phyloP scores from a whole-genome alignment of 2,113 vertebrate genomes.

The Arenaria interpres region DNA sequence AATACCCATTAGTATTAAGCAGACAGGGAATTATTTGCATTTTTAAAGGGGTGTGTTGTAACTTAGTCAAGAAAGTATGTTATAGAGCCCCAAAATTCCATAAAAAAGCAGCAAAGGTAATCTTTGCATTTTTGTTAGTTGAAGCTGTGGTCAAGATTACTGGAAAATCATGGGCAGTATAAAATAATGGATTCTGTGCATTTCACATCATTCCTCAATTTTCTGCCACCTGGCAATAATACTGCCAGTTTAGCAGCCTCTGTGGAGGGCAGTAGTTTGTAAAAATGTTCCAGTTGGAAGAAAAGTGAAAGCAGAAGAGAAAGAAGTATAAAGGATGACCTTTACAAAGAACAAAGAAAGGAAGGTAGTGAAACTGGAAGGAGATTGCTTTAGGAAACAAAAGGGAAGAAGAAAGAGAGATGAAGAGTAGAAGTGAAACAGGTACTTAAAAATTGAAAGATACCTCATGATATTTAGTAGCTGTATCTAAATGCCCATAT shows the following conservation, averaged over 20 bases:
- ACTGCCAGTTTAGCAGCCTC: not conserved
- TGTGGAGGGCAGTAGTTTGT: not conserved
- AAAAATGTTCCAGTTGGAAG: not conserved
- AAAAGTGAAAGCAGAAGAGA: not conserved
- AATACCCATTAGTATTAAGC: not conserved
- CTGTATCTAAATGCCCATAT: not conserved
- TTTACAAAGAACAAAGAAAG: not conserved
- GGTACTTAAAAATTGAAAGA: not conserved
- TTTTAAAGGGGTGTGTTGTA: not conserved
- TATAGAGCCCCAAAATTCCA: not conserved
- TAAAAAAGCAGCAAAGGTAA: not conserved
- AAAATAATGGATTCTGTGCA: not conserved
- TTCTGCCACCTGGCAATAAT: not conserved
- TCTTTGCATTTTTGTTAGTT: not conserved
- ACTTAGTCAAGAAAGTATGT: not conserved
- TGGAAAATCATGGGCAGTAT: not conserved
- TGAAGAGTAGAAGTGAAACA: not conserved
- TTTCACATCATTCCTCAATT: slow-evolving; percentile 2
- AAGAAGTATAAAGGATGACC: not conserved
- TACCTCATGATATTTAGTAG: not conserved
- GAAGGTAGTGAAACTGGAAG: not conserved
- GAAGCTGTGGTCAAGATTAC: not conserved
- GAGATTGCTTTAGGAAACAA: not conserved
- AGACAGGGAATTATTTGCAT: not conserved
- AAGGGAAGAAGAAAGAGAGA: not conserved